A percentile compares a stretch with the other conserved stretches of the same genome.
phyloP scores from a whole-genome alignment of 2,113 vertebrate species.

The Albula glossodonta region DNA sequence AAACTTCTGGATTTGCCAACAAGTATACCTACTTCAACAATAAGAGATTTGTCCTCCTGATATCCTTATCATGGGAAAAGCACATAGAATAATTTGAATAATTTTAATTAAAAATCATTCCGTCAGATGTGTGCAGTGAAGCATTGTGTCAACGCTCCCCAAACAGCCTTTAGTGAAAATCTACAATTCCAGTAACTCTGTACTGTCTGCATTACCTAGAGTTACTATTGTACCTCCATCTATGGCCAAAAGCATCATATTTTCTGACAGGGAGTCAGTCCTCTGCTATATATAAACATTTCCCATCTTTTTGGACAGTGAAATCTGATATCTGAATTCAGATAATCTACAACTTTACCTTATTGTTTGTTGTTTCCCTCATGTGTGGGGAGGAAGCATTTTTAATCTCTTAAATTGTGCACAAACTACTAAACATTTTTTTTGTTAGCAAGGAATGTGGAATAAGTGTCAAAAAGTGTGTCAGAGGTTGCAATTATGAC shows the following conservation, averaged over 20 bases:
- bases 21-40: slow-evolving; percentile 6
- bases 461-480: not conserved
- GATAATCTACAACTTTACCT: no score
- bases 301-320: no score
- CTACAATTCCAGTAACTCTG: slow-evolving; percentile 3
- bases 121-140: slow-evolving; percentile 2
- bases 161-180: not conserved
- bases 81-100: slow-evolving; percentile 25
- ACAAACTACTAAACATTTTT: no score
- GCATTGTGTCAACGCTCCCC: not conserved
- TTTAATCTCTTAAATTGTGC: no score
- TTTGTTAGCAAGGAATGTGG: no score
- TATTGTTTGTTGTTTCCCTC: no score
- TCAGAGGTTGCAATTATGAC: not conserved
- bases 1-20: not conserved
- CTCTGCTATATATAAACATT: no score
- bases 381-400: no score
- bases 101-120: slow-evolving; percentile 28
- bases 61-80: slow-evolving; percentile 20
- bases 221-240: not conserved
- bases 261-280: no score
- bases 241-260: not conserved
- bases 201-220: not conserved
- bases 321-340: no score
- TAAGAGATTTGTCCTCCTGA: slow-evolving; percentile 1